Conservation (phyloP, 2,797 vertebrate genomes). For the Melanotaenia maccullochi region DNA sequence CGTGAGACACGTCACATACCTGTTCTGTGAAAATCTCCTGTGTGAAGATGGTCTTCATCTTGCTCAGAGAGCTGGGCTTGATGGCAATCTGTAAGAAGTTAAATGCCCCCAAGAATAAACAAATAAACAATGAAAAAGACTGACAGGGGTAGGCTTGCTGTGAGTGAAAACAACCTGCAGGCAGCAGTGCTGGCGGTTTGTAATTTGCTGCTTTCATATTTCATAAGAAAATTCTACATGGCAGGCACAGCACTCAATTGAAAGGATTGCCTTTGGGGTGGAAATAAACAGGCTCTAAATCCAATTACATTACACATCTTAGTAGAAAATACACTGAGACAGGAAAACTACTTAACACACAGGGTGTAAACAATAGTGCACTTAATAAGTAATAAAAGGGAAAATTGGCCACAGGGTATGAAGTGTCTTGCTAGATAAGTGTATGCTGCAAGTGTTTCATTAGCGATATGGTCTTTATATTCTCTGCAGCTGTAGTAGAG, state of each 20-base stretch:
- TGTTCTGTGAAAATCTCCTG: slow-evolving; percentile 99
- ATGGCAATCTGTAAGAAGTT: slow-evolving; percentile 91
- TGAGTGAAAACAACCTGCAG: slow-evolving; percentile 68
- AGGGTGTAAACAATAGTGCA: slow-evolving; percentile 69
- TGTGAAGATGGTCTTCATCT: slow-evolving; percentile 99
- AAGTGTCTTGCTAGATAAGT: slow-evolving; percentile 49
- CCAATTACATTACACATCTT: slow-evolving; percentile 79
- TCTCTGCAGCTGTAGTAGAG: slow-evolving; percentile 45
- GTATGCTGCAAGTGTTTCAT: slow-evolving; percentile 57
- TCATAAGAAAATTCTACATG: slow-evolving; percentile 74
- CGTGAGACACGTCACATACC: slow-evolving; percentile 76
- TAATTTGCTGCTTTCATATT: slow-evolving; percentile 73
- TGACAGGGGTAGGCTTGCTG: slow-evolving; percentile 35
- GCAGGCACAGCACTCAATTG: slow-evolving; percentile 66
- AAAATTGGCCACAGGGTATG: slow-evolving; percentile 62
- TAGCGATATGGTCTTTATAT: slow-evolving; percentile 42
- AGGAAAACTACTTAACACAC: slow-evolving; percentile 69
- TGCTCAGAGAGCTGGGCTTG: slow-evolving; percentile 97
- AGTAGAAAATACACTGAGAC: slow-evolving; percentile 73
- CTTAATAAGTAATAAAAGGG: slow-evolving; percentile 75
- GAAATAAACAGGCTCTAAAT: slow-evolving; percentile 74
- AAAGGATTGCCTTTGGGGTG: slow-evolving; percentile 65
- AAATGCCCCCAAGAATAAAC: slow-evolving; percentile 6
- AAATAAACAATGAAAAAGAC: slow-evolving; percentile 18
- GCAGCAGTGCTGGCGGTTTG: slow-evolving; percentile 58